Percentiles rank a stretch among this genome's conserved stretches.
phyloP scores from a whole-genome alignment of 2,113 vertebrate species.

The Empidonax traillii region DNA sequence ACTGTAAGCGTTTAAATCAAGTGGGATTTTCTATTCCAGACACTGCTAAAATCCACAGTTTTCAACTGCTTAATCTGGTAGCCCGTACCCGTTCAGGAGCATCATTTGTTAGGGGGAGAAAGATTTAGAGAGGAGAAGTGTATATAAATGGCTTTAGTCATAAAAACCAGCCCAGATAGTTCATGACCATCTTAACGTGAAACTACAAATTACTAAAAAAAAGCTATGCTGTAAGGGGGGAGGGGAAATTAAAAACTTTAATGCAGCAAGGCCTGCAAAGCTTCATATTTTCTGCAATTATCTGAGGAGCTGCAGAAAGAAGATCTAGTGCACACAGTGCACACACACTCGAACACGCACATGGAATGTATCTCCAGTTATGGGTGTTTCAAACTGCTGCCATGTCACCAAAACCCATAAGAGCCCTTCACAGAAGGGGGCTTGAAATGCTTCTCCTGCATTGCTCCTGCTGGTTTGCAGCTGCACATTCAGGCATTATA shows the following conservation, averaged over 20 bases:
- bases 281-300: not conserved
- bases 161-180: not conserved
- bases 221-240: not conserved
- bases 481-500: not conserved
- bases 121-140: not conserved
- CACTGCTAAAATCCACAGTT: not conserved
- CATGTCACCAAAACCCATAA: not conserved
- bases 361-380: not conserved
- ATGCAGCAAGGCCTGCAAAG: not conserved
- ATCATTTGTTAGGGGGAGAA: not conserved
- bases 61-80: slow-evolving; percentile 6
- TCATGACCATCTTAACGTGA: not conserved
- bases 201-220: slow-evolving; percentile 22
- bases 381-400: not conserved
- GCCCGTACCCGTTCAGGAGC: not conserved
- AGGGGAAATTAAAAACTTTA: not conserved
- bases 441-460: not conserved
- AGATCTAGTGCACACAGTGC: not conserved
- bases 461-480: not conserved
- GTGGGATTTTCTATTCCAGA: slow-evolving; percentile 39
- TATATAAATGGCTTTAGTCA: not conserved
- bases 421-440: not conserved
- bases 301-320: not conserved
- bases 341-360: rapidly evolving
- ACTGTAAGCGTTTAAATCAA: slow-evolving; percentile 47